Base-by-base conservation (phyloP, 1,140 invertebrate species). In the Zaprionus capensis region DNA sequence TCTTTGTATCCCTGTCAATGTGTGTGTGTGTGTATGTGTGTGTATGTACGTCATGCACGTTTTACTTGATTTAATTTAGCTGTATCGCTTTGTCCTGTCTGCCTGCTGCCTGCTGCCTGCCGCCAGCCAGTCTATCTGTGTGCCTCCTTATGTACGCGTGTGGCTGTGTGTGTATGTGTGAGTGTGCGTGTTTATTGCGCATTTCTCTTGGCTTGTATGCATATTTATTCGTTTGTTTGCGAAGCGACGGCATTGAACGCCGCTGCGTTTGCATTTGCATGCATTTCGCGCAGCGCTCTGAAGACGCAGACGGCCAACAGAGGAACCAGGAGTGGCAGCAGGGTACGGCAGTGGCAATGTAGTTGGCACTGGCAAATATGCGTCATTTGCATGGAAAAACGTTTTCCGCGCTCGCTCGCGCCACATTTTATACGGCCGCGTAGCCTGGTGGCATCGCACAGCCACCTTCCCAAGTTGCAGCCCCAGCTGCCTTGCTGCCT, bases 361-460 rank as follows among this genome's bases (percentile, higher is more conserved):
- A 41, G 51, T 44, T 61, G 76, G 71, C 77, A 70, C 61, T 80
- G 67, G 71, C 74, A 86, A 88, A 90, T 88, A 87, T 91, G 82
- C 85, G 82, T 90, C 86, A 90, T 90, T 90, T 90, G 85, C 85
- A 90, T 90, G 86, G 82, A 76, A 90, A 90, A 90, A 90, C 85
- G 79, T 90, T 82, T 75, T 62, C 78, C 70, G 58, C 58, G 69
- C 66, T 49, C 66, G 64, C 71, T 20, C 63, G 53, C 72, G 62
- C 69, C 24, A 71, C 77, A 81, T 76, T 83, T 81, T 75, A 76
- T 71, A 61, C 34, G 72, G 41, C 72, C 72, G 68, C 67, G 41
- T 44, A 46, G 36, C 36, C 36, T 12, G 36, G 5, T 17, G 41
- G n/a, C n/a, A 46, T 7, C 41, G n/a, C 41, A 46, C 7, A 44